These are phyloP conservation scores for Drosophila anomelani DNA, from an alignment of 2,888 invertebrate genomes.

Conservation along the genomic window DNA sequence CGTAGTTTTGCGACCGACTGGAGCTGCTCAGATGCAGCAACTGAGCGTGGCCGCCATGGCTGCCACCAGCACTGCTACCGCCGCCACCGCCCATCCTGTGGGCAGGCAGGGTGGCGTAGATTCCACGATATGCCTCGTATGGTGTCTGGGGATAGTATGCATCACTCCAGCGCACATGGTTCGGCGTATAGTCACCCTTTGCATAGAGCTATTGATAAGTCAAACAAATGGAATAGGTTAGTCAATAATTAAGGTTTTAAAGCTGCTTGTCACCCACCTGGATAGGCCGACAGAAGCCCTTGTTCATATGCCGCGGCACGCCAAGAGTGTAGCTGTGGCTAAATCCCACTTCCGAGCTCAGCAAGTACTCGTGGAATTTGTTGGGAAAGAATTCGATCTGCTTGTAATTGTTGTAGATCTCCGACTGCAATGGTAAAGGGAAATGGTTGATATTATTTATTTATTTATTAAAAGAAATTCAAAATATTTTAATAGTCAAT, in stretches of 20 bases:
- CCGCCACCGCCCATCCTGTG: slow-evolving; percentile 82
- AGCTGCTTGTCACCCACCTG: slow-evolving; percentile 84
- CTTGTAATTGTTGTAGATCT: slow-evolving; percentile 93
- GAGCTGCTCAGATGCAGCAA: slow-evolving; percentile 78
- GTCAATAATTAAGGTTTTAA: not conserved
- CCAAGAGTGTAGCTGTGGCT: slow-evolving; percentile 94
- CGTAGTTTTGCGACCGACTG: slow-evolving; percentile 81
- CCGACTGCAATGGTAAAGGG: slow-evolving; percentile 87
- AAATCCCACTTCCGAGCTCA: slow-evolving; percentile 96
- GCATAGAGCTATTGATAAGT: slow-evolving; percentile 85
- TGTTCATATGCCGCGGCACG: slow-evolving; percentile 92
- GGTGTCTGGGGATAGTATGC: slow-evolving; percentile 88
- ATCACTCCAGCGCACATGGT: slow-evolving; percentile 88
- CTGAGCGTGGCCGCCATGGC: slow-evolving; percentile 62
- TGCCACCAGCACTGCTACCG: slow-evolving; percentile 66
- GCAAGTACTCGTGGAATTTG: slow-evolving; percentile 95
- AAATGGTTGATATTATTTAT: not conserved
- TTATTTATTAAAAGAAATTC: not conserved
- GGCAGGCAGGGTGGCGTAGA: slow-evolving; percentile 86
- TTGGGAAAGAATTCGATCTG: slow-evolving; percentile 95
- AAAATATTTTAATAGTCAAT: not conserved
- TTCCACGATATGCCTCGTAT: slow-evolving; percentile 86
- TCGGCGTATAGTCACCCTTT: slow-evolving; percentile 87
- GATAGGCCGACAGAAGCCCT: slow-evolving; percentile 95
- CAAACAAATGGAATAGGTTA: not conserved